Evolutionary conservation across 2,113 vertebrate genomes (phyloP).

Genomic region (Pristiophorus japonicus): DNA sequence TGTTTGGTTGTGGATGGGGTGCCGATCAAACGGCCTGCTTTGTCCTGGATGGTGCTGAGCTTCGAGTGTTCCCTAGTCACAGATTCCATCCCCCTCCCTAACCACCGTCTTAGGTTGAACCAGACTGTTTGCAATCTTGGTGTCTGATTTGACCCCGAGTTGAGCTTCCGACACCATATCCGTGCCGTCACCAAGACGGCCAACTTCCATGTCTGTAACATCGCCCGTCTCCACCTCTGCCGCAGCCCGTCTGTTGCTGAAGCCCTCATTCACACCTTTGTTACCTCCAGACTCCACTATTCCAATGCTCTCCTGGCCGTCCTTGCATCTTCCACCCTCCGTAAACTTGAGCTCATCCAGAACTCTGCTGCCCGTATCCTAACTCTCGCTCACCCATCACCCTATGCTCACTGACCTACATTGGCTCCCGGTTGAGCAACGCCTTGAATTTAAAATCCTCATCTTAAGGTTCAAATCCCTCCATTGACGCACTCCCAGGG

Average conservation of each 20-base stretch:
- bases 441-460: neutral
- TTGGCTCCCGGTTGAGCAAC: neutral
- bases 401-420: neutral
- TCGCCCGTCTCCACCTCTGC: neutral
- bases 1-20: neutral
- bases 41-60: neutral
- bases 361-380: neutral
- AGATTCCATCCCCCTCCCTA: neutral
- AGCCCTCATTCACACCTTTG: neutral
- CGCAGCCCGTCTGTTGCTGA: neutral
- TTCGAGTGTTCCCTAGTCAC: neutral
- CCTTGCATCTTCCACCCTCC: neutral
- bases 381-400: neutral
- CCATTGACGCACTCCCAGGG: neutral
- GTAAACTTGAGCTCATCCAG: neutral
- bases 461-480: neutral
- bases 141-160: neutral
- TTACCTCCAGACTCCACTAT: neutral
- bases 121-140: neutral
- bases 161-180: neutral
- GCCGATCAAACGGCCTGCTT: neutral
- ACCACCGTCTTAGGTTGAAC: neutral
- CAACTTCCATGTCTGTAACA: neutral
- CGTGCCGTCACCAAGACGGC: neutral
- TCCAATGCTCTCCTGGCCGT: neutral